Percentiles rank a stretch among this genome's conserved stretches.
Evolutionary conservation across 2,113 vertebrate genomes (phyloP).

Genomic region (Cervus canadensis): DNA sequence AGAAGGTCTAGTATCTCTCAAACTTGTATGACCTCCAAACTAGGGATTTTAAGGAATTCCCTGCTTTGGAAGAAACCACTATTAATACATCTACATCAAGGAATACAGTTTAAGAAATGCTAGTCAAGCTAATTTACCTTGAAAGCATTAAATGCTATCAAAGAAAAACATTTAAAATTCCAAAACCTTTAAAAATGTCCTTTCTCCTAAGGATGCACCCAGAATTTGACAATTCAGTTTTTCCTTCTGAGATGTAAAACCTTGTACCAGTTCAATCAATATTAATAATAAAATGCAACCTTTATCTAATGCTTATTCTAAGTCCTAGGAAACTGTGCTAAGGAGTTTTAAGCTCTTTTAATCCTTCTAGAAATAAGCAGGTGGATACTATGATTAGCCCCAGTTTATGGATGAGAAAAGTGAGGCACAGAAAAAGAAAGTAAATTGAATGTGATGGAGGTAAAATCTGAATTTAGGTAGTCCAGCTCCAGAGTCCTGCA

Average conservation of each 20-base stretch:
- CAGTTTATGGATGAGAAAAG: slow-evolving; percentile 7
- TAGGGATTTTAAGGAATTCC: not conserved
- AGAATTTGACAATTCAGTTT: not conserved
- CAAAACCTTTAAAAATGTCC: not conserved
- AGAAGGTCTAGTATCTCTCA: not conserved
- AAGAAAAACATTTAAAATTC: not conserved
- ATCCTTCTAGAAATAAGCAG: not conserved
- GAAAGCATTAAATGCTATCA: not conserved
- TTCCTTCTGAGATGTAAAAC: not conserved
- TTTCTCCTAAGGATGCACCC: not conserved
- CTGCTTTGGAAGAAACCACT: not conserved
- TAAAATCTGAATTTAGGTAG: not conserved
- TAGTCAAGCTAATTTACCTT: not conserved
- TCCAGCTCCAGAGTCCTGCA: not conserved
- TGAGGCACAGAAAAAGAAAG: not conserved
- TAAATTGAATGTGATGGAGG: not conserved
- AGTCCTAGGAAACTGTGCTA: not conserved
- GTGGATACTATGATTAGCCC: not conserved
- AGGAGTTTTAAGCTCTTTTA: not conserved
- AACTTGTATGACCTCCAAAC: not conserved
- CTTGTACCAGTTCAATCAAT: not conserved
- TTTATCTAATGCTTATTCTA: not conserved
- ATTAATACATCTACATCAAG: not conserved
- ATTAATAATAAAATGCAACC: not conserved
- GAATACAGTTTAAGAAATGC: not conserved